Percentiles rank a stretch among this genome's conserved stretches.
Evolutionary conservation across 2,888 invertebrate species (phyloP).

Genomic region (Eudasyphora cyanicolor): DNA sequence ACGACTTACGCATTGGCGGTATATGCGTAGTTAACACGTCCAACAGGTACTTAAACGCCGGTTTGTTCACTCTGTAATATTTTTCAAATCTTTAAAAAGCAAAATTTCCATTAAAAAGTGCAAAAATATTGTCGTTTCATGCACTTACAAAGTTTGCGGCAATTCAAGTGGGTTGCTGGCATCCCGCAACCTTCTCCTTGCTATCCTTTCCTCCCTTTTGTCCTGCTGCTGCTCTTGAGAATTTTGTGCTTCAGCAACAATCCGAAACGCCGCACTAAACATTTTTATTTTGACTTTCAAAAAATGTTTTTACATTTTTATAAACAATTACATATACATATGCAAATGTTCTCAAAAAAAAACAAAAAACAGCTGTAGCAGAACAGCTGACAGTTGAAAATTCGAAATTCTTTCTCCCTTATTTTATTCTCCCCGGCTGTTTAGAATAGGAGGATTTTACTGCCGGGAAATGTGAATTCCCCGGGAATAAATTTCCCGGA

Average conservation of each 20-base stretch:
- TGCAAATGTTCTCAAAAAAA: constrained; percentile 31
- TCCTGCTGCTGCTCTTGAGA: background rate
- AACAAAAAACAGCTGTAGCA: too few relatives aligned
- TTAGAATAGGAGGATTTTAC: too few relatives aligned
- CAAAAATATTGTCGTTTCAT: background rate
- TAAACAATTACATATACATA: constrained; percentile 25
- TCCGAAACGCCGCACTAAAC: constrained; percentile 31
- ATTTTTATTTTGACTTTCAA: constrained; percentile 24
- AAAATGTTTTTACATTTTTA: constrained; percentile 14
- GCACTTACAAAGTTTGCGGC: too few relatives aligned
- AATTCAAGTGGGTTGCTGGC: too few relatives aligned
- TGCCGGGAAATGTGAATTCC: too few relatives aligned
- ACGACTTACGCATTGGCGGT: constrained; percentile 34
- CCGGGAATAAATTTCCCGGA: too few relatives aligned
- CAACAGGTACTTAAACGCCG: constrained; percentile 30
- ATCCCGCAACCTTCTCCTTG: background rate
- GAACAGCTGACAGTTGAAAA: too few relatives aligned
- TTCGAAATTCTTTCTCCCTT: too few relatives aligned
- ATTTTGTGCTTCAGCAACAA: background rate
- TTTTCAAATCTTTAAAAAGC: background rate
- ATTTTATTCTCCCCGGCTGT: too few relatives aligned
- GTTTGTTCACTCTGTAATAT: constrained; percentile 6
- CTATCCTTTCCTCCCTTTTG: background rate
- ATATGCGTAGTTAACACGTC: constrained; percentile 7
- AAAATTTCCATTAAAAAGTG: constrained; percentile 20